A percentile compares a stretch with the other conserved stretches of the same genome.
These are phyloP conservation scores for Thereva nobilitata DNA, from an alignment of 2,888 invertebrate genomes.

Conservation along the genomic window DNA sequence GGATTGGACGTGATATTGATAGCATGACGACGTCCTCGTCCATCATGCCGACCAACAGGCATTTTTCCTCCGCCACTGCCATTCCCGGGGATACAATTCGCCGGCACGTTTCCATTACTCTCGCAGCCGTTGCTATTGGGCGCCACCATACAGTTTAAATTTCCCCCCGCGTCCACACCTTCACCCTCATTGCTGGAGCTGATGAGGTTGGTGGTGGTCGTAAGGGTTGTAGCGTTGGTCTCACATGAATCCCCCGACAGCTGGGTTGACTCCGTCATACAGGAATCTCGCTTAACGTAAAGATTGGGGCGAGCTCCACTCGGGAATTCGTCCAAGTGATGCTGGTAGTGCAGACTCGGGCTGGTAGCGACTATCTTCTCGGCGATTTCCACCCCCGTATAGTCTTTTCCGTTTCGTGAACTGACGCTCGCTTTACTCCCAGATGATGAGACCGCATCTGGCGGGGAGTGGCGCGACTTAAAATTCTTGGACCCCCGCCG, in stretches of 20 bases:
- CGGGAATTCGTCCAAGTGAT: constrained; percentile 37
- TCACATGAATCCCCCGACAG: constrained; percentile 55
- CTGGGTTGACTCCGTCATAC: constrained; percentile 56
- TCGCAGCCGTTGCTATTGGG: constrained; percentile 5
- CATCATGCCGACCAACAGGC: constrained; percentile 17
- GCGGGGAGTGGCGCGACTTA: constrained; percentile 32
- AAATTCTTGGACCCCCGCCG: constrained; percentile 34
- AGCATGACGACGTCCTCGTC: constrained; percentile 53
- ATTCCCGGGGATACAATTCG: constrained; percentile 25
- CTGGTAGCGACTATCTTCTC: constrained; percentile 47
- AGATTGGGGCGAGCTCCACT: constrained; percentile 33
- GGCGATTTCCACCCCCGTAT: constrained; percentile 44
- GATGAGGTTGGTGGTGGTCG: constrained; percentile 54
- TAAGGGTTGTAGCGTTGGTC: constrained; percentile 50
- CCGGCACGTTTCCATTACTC: constrained; percentile 4
- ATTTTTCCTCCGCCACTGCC: constrained; percentile 27
- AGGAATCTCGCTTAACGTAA: constrained; percentile 54
- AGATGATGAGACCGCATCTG: constrained; percentile 1
- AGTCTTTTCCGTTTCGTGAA: constrained; percentile 47
- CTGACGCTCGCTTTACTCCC: background rate
- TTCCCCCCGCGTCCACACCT: background rate
- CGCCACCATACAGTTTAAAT: background rate
- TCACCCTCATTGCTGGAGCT: constrained; percentile 45
- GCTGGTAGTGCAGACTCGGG: constrained; percentile 30
- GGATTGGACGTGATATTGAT: constrained; percentile 59